Base-by-base conservation (phyloP, 1,140 invertebrate genomes). In the Notospermus geniculatus region DNA sequence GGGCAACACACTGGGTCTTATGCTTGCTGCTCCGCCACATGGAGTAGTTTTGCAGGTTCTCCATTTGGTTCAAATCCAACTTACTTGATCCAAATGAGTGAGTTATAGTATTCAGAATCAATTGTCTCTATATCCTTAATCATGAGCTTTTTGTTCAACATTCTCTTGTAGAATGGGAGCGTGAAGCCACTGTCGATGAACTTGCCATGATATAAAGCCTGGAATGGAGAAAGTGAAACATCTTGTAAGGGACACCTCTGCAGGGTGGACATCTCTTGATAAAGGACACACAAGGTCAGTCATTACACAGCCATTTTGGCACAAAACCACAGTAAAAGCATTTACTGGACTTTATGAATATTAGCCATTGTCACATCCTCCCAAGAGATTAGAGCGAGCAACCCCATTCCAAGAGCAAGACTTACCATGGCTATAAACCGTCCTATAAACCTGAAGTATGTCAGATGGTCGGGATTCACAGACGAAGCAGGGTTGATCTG, bases 111-210 rank as follows among this genome's bases (percentile, higher is more conserved):
- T 83, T 98, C 96, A 0, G 95, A 92, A 86, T 99, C 96, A 60
- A 99, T 97, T 0, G 92, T 94, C 83, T 99, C 97, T 66, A 99
- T 94, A 81, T 99, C 97, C 82, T 98, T 98, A 85, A 97, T 94
- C 1, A 90, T 91, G 54, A 99, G 85, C 79, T 98, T 98, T 76
- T 98, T 99, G 76, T 95, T 97, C 53, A 99, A 83, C 96, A 99
- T 99, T 67, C 95, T 85, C 79, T 99, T 99, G 80, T 99, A 99
- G 83, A 99, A 99, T 7, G 97, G 97, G 90, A 99, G 92, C 1
- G 97, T 99, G 77, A 99, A 99, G 11, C 96, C 97, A 65, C 93
- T 97, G 79, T 99, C 98, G 63, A 99, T 99, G 81, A 99, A 99
- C 73, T 97, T 88, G 2, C 96, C 95, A 79, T 99, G 97, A 82